Base-by-base conservation (phyloP, 1,140 invertebrate genomes). In the Drosophila sproati region DNA sequence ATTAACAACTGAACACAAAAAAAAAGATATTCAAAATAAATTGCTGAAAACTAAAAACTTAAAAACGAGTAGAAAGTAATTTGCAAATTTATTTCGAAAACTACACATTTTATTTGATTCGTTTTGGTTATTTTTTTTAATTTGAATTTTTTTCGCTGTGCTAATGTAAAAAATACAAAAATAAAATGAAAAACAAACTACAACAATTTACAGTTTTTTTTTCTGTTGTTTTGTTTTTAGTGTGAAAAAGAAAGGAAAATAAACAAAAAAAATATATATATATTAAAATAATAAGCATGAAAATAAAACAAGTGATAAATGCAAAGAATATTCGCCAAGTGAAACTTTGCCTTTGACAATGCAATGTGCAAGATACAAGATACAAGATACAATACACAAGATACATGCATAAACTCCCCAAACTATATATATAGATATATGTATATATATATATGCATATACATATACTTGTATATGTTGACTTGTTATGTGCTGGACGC, bases 211-310 rank as follows among this genome's bases (percentile, higher is more conserved):
- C n/a, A 50, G 43, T 39, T 52, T 78, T 48, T 80, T 59, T 76
- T 78, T 48, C 77, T 66, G 54, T 76, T 66, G 57, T 72, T 47
- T 61, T 82, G 66, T 80, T 72, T 66, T 61, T 72, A 62, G 52
- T 72, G 77, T 75, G 76, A 47, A 52, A 64, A 41, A 56, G 20
- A 60, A 43, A 29, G 39, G 47, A 47, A 35, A 47, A 61, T 20
- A 50, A n/a, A 39, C 7, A 31, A 31, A 47, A 35, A 10, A 45
- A 31, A 45, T 12, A 12, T 12, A 12, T 12, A 12, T 12, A 64
- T 37, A 62, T 6, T 35, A 29, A 60, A 60, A 59, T 34, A 37
- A 10, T 5, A 71, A 62, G 20, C 20, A 63, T 54, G 50, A 35
- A 70, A 70, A 62, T 61, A 37, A 35, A 55, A 31, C 10, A 43